A percentile compares a stretch with the other conserved stretches of the same genome.
Conservation (phyloP, 30 jellyfish, hydroid and myxozoan species). For the Chrysaora quinquecirrha region DNA sequence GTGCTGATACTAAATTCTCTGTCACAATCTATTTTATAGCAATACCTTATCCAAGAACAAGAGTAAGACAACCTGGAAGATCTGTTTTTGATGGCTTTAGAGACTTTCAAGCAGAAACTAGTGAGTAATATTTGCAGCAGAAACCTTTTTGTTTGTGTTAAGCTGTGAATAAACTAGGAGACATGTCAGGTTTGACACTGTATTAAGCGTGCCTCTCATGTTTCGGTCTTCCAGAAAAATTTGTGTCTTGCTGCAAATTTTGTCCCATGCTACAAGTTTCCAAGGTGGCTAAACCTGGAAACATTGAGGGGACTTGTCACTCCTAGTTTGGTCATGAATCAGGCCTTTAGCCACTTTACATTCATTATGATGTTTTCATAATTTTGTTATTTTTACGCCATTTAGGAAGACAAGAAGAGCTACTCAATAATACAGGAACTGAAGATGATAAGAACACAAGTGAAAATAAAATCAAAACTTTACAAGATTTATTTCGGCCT, state of each 20-base stretch:
- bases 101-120: constrained; percentile 90
- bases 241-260: too few species aligned
- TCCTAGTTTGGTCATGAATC: too few species aligned
- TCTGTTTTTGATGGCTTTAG: constrained; percentile 92
- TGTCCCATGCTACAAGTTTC: too few species aligned
- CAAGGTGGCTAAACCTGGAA: too few species aligned
- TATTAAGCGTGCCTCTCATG: too few species aligned
- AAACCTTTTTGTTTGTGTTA: neutral
- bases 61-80: constrained; percentile 53
- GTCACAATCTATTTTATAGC: constrained; percentile 64
- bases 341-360: too few species aligned
- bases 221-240: too few species aligned
- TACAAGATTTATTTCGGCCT: constrained; percentile 88
- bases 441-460: neutral
- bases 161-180: neutral
- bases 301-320: too few species aligned
- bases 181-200: too few species aligned
- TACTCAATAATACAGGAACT: constrained; percentile 14
- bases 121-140: constrained; percentile 29
- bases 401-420: constrained; percentile 74
- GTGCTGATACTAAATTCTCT: too few species aligned
- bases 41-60: constrained; percentile 71
- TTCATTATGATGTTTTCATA: too few species aligned
- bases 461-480: constrained; percentile 45
- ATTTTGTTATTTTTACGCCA: neutral